Percentiles rank a stretch among this genome's conserved stretches.
Evolutionary conservation across 2,797 vertebrate genomes (phyloP).

Genomic region (Sandelia bainsii): DNA sequence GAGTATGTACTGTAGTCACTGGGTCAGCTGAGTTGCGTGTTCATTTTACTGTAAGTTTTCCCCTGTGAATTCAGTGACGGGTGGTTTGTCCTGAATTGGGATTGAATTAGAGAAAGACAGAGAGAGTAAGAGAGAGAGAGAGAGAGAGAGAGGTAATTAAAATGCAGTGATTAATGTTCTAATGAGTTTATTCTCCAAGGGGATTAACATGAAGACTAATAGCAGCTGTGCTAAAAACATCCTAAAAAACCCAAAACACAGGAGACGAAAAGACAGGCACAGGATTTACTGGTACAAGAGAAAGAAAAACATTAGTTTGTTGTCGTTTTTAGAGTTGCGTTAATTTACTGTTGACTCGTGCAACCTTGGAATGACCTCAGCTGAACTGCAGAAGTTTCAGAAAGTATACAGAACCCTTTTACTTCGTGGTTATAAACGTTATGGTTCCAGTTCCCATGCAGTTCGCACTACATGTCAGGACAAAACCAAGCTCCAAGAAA

Average conservation of each 20-base stretch:
- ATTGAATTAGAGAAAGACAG: slow-evolving; percentile 60
- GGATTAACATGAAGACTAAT: slow-evolving; percentile 80
- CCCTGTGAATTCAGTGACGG: slow-evolving; percentile 48
- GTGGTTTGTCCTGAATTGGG: slow-evolving; percentile 52
- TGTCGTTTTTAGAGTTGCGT: slow-evolving; percentile 53
- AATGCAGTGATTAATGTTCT: slow-evolving; percentile 84
- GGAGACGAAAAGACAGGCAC: slow-evolving; percentile 70
- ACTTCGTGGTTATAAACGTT: no score
- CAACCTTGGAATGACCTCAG: slow-evolving; percentile 68
- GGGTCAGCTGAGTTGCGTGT: slow-evolving; percentile 38
- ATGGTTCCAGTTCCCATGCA: no score
- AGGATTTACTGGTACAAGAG: slow-evolving; percentile 70
- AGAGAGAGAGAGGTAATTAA: slow-evolving; percentile 77
- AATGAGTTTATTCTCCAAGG: slow-evolving; percentile 84
- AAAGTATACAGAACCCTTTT: no score
- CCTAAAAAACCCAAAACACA: slow-evolving; percentile 76
- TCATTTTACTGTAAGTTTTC: slow-evolving; percentile 56
- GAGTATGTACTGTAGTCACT: not conserved
- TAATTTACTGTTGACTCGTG: slow-evolving; percentile 24
- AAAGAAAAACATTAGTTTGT: slow-evolving; percentile 55
- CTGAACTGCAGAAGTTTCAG: not conserved
- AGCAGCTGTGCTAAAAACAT: slow-evolving; percentile 82
- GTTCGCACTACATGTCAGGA: no score
- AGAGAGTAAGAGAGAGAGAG: slow-evolving; percentile 20
- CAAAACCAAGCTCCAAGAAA: no score